Evolutionary conservation across 2,113 vertebrate genomes (phyloP), one percentile per base, ranked within the genome.

Genomic region (Taxidea taxus): DNA sequence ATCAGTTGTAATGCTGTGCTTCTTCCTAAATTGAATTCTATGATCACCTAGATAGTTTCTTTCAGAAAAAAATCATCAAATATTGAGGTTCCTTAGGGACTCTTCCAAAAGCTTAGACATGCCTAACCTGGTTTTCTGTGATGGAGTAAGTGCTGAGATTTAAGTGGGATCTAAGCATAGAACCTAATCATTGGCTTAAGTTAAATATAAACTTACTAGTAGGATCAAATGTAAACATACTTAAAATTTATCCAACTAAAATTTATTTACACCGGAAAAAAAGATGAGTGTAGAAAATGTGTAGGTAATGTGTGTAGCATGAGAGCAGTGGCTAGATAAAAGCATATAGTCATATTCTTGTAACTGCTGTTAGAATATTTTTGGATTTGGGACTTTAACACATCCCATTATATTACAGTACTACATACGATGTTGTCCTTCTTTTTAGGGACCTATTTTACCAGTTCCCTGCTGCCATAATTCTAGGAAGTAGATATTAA

Each of bases 201-300:
- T 95, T 96, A 85, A 91, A 88, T 93, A 75, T 34, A 83, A 96
- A 87, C 51, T 87, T 94, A 80, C 37, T 92, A 72, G 54, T 97
- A 42, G 42, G 80, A 47, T 94, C 20, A 25, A 68, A 85, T 96
- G 11, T 95, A 83, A 64, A 80, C 23, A 84, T 94, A 87, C 58
- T 94, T 94, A 78, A 92, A 75, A 87, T 94, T 78, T 95, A 83
- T 54, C 54, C 64, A 27, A 94, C 14, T 87, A 74, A 18, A 80
- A 87, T 95, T 51, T 90, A 37, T 82, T 89, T 92, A 39, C 47
- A 95, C 29, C 15, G 68, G 44, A 68, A 77, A 74, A 89, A 54
- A 92, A 72, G 29, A 42, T 58, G 49, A n/a, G 15, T 92, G 16
- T 66, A 92, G 49, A 54, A 96, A 97, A 74, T 78, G 6, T 93